Conservation (phyloP, 2,797 vertebrate genomes). For the Thaleichthys pacificus region DNA sequence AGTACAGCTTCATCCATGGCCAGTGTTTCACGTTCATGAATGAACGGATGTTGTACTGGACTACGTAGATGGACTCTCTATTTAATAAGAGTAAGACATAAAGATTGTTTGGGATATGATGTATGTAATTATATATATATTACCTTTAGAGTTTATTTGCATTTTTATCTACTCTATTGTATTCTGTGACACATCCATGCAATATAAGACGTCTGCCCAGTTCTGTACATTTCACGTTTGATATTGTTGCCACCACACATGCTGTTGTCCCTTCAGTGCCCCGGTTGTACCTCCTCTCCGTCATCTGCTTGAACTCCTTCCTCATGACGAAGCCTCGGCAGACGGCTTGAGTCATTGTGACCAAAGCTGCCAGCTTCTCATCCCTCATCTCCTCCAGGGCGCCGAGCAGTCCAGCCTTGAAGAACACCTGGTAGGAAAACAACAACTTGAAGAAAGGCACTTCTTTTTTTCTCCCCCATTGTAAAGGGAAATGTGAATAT, state of each 20-base stretch:
- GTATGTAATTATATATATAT: no score
- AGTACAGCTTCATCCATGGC: conserved; percentile 91
- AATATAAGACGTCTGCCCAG: no score
- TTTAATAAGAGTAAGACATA: neutral
- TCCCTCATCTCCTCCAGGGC: conserved; percentile 82
- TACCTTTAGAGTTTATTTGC: no score
- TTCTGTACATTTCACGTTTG: no score
- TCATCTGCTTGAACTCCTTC: conserved; percentile 76
- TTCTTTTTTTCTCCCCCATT: conserved; percentile 13
- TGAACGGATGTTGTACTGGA: conserved; percentile 84
- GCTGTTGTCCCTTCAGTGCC: neutral
- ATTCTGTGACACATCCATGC: neutral
- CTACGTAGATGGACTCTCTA: conserved; percentile 80
- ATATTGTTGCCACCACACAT: neutral
- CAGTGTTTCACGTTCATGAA: conserved; percentile 91
- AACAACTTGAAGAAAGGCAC: no score
- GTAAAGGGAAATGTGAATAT: neutral
- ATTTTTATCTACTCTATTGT: neutral
- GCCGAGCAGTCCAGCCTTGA: conserved; percentile 81
- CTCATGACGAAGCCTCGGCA: conserved; percentile 78
- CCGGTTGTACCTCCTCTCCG: conserved; percentile 68
- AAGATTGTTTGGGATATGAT: no score
- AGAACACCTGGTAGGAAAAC: conserved; percentile 74
- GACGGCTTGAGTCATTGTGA: conserved; percentile 77
- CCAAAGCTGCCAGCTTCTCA: conserved; percentile 75